These are phyloP conservation scores for Spisula subtruncata DNA, from an alignment of 2,888 invertebrate genomes.

Conservation along the genomic window DNA sequence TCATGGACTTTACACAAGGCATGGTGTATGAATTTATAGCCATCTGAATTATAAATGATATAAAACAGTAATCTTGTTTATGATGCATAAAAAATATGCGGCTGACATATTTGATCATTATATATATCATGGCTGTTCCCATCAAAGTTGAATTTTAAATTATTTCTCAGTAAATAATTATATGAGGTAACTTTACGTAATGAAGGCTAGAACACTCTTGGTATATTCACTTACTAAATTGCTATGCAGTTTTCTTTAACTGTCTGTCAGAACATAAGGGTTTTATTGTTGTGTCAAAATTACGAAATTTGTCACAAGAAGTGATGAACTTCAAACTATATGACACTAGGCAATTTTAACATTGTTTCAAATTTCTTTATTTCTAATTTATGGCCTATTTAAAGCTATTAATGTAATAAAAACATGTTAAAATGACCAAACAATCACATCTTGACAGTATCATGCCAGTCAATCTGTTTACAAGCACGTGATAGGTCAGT, in stretches of 20 bases:
- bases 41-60: no score
- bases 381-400: background rate
- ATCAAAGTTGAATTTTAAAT: no score
- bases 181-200: no score
- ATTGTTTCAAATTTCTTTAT: slow-evolving; percentile 5
- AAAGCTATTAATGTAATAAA: slow-evolving; percentile 20
- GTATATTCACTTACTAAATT: background rate
- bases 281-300: background rate
- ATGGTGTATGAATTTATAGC: no score
- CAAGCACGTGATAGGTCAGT: slow-evolving; percentile 23
- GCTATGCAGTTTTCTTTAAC: background rate
- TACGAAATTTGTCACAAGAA: slow-evolving; percentile 13
- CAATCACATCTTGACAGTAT: slow-evolving; percentile 9
- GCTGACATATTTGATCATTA: no score
- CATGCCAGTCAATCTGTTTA: slow-evolving; percentile 7
- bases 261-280: background rate
- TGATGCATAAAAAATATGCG: no score
- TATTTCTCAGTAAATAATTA: no score
- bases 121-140: no score
- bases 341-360: background rate
- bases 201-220: no score
- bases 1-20: no score
- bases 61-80: no score
- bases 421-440: slow-evolving; percentile 25
- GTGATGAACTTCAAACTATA: background rate